A percentile compares a stretch with the other conserved stretches of the same genome.
These are phyloP conservation scores for Euzophera pinguis DNA, from an alignment of 2,888 invertebrate genomes.

Conservation along the genomic window DNA sequence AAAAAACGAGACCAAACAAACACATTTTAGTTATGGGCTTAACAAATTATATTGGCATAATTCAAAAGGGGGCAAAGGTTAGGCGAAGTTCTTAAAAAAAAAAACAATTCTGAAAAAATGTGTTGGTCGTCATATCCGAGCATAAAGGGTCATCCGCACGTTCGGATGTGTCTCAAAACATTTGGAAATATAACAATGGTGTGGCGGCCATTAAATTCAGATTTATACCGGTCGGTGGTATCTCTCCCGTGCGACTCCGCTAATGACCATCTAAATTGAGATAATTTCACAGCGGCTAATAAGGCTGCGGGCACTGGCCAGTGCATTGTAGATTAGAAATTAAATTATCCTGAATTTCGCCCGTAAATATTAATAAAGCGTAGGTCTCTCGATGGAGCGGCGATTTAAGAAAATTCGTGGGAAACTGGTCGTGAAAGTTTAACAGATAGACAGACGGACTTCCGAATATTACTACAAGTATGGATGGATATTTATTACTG, in stretches of 20 bases:
- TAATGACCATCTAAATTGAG: slow-evolving; percentile 80
- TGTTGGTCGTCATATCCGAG: not conserved
- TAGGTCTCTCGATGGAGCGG: too few relatives aligned
- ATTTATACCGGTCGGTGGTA: slow-evolving; percentile 73
- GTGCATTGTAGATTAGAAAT: slow-evolving; percentile 25
- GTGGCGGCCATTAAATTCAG: slow-evolving; percentile 76
- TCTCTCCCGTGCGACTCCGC: slow-evolving; percentile 76
- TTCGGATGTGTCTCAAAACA: slow-evolving; percentile 50
- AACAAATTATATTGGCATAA: too few relatives aligned
- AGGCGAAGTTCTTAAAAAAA: too few relatives aligned
- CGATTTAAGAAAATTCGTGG: too few relatives aligned
- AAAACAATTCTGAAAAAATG: too few relatives aligned
- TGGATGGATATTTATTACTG: too few relatives aligned
- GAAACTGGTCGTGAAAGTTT: too few relatives aligned
- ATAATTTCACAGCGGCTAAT: slow-evolving; percentile 73
- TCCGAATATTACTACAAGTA: too few relatives aligned
- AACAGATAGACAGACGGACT: too few relatives aligned
- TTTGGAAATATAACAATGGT: slow-evolving; percentile 63
- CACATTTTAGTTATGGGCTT: too few relatives aligned
- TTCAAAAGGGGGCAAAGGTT: too few relatives aligned
- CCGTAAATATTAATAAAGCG: slow-evolving; percentile 26
- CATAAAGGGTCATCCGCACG: slow-evolving; percentile 23
- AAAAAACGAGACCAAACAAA: too few relatives aligned
- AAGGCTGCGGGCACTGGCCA: slow-evolving; percentile 37
- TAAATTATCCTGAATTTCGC: slow-evolving; percentile 24